Percentiles rank a stretch among this genome's conserved stretches.
Evolutionary conservation across 2,797 vertebrate genomes (phyloP).

Genomic region (Hemitrygon akajei): DNA sequence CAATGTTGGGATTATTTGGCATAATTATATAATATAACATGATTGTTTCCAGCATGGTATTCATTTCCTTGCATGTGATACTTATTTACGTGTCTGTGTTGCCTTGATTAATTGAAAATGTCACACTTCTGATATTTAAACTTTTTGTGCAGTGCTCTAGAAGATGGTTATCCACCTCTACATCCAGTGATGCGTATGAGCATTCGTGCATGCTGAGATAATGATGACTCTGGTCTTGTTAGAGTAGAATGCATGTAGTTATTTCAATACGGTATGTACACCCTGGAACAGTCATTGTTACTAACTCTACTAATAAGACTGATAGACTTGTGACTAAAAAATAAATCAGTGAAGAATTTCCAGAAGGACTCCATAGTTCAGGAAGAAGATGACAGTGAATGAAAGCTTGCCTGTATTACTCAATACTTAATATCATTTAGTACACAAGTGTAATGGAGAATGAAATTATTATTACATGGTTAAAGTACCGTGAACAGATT

Average conservation of each 20-base stretch:
- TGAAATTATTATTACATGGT: too few relatives aligned
- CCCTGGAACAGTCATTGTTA: not conserved
- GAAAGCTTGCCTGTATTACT: not conserved
- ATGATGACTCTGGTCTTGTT: conserved; percentile 53
- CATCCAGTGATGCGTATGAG: conserved; percentile 45
- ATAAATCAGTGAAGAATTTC: not conserved
- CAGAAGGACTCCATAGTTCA: not conserved
- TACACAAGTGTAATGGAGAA: too few relatives aligned
- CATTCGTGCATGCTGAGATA: conserved; percentile 53
- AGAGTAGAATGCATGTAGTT: conserved; percentile 61
- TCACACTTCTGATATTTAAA: conserved; percentile 27
- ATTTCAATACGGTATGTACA: conserved; percentile 42
- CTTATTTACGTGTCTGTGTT: not conserved
- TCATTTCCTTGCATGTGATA: not conserved
- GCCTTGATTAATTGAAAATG: not conserved
- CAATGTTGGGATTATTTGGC: not conserved
- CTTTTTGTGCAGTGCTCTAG: conserved; percentile 56
- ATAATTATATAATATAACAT: not conserved
- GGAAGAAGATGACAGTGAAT: not conserved
- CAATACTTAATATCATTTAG: too few relatives aligned
- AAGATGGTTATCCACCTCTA: conserved; percentile 45
- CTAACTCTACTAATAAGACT: not conserved
- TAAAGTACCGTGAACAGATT: not conserved
- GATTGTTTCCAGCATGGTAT: too few relatives aligned
- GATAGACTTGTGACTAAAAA: not conserved